A percentile compares a stretch with the other conserved stretches of the same genome.
Conservation (phyloP, 2,113 vertebrate species). For the Heloderma charlesbogerti region DNA sequence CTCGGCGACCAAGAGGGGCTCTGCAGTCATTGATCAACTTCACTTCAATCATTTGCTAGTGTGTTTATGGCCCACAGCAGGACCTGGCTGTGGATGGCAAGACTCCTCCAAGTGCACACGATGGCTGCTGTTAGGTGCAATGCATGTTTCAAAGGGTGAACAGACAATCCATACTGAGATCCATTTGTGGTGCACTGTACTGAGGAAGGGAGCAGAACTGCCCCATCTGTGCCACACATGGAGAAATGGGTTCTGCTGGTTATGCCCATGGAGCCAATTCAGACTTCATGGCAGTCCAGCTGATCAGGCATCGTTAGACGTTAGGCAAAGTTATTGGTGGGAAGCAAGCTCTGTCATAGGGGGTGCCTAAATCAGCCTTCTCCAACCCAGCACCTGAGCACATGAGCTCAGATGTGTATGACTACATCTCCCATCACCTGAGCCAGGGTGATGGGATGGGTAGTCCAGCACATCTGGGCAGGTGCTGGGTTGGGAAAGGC, state of each 20-base stretch:
- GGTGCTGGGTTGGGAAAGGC: no score
- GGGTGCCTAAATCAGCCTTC: no score
- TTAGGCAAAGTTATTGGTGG: background rate
- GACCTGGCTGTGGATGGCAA: background rate
- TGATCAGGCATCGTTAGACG: background rate
- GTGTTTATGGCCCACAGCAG: constrained; percentile 7
- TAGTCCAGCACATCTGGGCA: no score
- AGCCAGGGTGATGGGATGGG: background rate
- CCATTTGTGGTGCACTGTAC: background rate
- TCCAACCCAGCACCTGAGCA: no score
- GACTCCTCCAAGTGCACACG: background rate
- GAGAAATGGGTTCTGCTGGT: background rate
- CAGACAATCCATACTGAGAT: background rate
- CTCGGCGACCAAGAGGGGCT: background rate
- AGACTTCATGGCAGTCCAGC: no score
- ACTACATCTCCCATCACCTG: background rate
- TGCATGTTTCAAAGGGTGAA: background rate
- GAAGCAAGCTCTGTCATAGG: background rate
- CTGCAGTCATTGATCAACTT: constrained; percentile 8
- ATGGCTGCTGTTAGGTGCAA: background rate
- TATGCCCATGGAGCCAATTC: background rate
- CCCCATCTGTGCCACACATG: background rate
- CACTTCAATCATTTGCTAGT: background rate
- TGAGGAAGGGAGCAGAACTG: background rate
- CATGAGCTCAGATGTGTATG: background rate